phyloP scores from a whole-genome alignment of 2,797 vertebrate genomes.

The Peromyscus eremicus region DNA sequence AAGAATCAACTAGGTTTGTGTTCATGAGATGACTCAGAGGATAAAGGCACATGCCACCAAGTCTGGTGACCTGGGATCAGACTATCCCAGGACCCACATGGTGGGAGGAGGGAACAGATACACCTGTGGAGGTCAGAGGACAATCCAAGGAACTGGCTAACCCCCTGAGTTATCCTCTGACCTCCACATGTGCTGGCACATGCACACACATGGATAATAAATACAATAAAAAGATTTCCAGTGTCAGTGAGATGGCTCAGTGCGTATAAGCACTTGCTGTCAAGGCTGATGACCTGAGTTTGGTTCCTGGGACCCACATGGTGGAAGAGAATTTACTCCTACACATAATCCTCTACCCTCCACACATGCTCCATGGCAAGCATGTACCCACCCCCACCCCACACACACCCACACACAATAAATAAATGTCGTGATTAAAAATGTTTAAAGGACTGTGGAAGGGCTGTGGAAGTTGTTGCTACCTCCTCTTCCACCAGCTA shows the following conservation, averaged over 20 bases:
- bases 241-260: too few species aligned
- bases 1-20: neutral
- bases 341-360: neutral
- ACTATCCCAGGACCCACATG: neutral
- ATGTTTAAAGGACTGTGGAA: too few species aligned
- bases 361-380: neutral
- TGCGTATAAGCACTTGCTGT: neutral
- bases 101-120: too few species aligned
- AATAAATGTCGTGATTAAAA: neutral
- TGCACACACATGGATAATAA: neutral
- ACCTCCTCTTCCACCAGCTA: neutral
- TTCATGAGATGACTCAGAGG: neutral
- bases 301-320: neutral
- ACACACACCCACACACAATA: too few species aligned
- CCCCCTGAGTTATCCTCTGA: neutral
- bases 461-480: too few species aligned
- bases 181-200: neutral
- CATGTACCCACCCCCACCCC: fast-evolving
- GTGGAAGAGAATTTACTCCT: neutral
- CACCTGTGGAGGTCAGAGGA: neutral
- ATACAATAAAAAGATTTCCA: neutral
- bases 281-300: neutral
- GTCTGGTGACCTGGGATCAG: neutral
- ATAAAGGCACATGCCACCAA: neutral
- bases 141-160: neutral